Base-by-base conservation (phyloP, 2,888 invertebrate genomes). In the Cataglyphis livida region DNA sequence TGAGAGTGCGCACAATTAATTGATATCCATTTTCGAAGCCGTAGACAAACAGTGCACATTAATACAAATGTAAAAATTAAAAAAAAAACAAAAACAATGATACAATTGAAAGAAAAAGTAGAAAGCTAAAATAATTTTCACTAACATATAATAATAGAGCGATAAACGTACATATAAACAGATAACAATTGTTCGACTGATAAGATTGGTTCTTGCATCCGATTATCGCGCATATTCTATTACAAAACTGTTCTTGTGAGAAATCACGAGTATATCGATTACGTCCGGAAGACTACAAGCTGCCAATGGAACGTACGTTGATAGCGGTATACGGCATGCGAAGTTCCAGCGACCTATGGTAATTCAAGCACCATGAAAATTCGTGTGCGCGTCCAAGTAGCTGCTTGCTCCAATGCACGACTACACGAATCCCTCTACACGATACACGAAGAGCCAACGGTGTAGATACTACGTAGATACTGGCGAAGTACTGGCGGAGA, bases 291-390 rank as follows among this genome's bases (percentile, higher is more conserved):
- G 38, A 28, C 35, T 38, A 10, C 41, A 65, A 66, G 51, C 35
- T 25, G 6, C 18, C 54, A 25, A 66, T 64, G 35, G 48, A n/a
- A 70, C n/a, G 35, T 44, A 18, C 7, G 32, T 44, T 18, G 32
- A 15, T 38, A 18, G 25, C 28, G 6, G 15, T n/a, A 12, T 21
- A 28, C 28, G 41, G n/a, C 35, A 54, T 44, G 54, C 74, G 48
- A 70, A 62, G 74, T 71, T 68, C 28, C 73, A 32, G 59, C 73
- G 81, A 70, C 70, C 81, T 81, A 57, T 59, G 81, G 59, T 83
- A 71, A 81, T 83, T 83, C 81, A 51, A 44, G 59, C 82, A 74
- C 51, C 68, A 82, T 25, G 59, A 51, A 28, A 62, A 59, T 66
- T 66, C 61, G 51, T 61, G 59, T 65, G 78, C 78, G 18, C 51